Evolutionary conservation across 1,140 invertebrate species (phyloP), one percentile per base, ranked within the genome.

Genomic region (Drosophila albomicans): DNA sequence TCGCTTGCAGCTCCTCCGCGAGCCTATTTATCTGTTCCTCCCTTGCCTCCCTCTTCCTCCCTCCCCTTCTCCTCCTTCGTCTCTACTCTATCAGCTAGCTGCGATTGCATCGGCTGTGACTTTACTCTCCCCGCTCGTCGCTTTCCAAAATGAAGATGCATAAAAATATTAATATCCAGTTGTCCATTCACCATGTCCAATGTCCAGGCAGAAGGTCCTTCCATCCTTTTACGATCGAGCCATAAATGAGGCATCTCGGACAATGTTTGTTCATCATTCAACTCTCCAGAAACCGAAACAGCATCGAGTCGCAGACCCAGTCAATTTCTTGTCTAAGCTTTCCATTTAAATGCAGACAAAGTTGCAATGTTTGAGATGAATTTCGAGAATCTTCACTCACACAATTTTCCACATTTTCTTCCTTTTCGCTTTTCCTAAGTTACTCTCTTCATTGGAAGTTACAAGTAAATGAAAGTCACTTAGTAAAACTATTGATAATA

Each of bases 141-240:
- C 16, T 20, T 62, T 2, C 15, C 48, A 28, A 68, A 79, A 80
- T 74, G 65, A 78, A 81, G 78, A 85, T 86, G 65, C 70, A 85
- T 79, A 41, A 78, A 71, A 86, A 86, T 81, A 78, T 81, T 86
- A 85, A 80, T 38, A 85, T 86, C 84, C 66, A 80, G 51, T 81
- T 78, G 79, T 63, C 65, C 48, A 43, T 7, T 43, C n/a, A 43
- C 11, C n/a, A 25, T 38, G 13, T 43, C 13, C 45, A 43, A 15
- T 38, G 13, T 43, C 13, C 45, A 43, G 11, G 41, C 38, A 28
- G 20, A 25, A 25, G 20, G 20, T 38, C 52, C 20, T 8, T 13
- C 16, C 58, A 45, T 30, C 57, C 48, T 81, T 85, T 85, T 85
- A 85, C 64, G 82, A 81, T 81, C 25, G 20, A 69, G 64, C 67